These are phyloP conservation scores for Morelia viridis DNA, from an alignment of 2,797 vertebrate genomes.

Conservation along the genomic window DNA sequence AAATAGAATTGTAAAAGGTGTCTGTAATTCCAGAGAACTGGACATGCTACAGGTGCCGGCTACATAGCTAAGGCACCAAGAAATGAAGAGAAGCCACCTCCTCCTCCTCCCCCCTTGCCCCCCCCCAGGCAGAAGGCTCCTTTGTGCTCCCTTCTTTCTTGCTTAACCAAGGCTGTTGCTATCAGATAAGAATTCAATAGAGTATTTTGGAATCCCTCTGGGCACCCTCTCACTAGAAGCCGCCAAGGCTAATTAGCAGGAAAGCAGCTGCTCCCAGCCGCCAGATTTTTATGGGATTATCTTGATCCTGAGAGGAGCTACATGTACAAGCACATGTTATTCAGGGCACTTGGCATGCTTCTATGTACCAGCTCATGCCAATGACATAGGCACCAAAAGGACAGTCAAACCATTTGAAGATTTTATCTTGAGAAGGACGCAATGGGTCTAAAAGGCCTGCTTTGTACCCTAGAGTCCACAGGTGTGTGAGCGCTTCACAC, in stretches of 20 bases:
- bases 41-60: slow-evolving; percentile 30
- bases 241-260: slow-evolving; percentile 34
- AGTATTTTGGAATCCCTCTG: slow-evolving; percentile 15
- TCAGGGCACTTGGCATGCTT: neutral
- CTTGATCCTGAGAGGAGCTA: slow-evolving; percentile 17
- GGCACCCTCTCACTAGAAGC: neutral
- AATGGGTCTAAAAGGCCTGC: fast-evolving
- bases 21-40: neutral
- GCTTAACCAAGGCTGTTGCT: neutral
- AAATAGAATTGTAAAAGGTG: neutral
- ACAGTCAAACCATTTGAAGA: fast-evolving
- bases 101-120: fast-evolving
- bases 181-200: slow-evolving; percentile 15
- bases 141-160: neutral
- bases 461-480: neutral
- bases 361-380: neutral
- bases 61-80: fast-evolving
- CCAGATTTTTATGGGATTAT: slow-evolving; percentile 31
- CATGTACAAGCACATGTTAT: neutral
- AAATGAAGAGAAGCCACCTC: neutral
- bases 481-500: neutral
- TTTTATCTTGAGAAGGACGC: neutral
- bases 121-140: neutral
- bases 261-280: slow-evolving; percentile 29
- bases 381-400: fast-evolving